Evolutionary conservation across 2,888 invertebrate species (phyloP).

Genomic region (Lithophane ornitopus): DNA sequence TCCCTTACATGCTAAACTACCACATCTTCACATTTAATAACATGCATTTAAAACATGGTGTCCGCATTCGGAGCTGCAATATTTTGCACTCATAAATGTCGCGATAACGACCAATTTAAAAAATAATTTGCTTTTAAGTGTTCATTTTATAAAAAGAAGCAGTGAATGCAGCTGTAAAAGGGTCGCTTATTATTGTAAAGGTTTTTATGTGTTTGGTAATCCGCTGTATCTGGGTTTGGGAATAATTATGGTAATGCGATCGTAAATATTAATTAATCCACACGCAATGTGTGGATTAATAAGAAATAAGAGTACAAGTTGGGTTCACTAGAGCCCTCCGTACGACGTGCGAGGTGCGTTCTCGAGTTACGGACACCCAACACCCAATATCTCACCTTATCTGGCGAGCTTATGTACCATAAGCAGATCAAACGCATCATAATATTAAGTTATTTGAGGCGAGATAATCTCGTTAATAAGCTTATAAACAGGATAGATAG

Average conservation of each 20-base stretch:
- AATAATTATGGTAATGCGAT: conserved; percentile 46
- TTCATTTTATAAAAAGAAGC: conserved; percentile 48
- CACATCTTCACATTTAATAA: conserved; percentile 64
- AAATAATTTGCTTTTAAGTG: conserved; percentile 50
- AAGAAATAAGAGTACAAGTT: no score
- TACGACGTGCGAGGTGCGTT: conserved; percentile 65
- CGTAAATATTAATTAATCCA: conserved; percentile 68
- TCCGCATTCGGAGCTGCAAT: conserved; percentile 52
- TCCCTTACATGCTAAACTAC: conserved; percentile 57
- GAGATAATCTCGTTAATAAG: conserved; percentile 64
- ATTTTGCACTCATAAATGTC: conserved; percentile 58
- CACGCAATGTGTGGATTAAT: no score
- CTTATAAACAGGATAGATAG: conserved; percentile 42
- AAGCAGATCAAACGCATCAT: conserved; percentile 68
- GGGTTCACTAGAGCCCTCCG: conserved; percentile 69
- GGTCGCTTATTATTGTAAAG: conserved; percentile 33
- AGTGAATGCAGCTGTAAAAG: conserved; percentile 34
- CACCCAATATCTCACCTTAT: conserved; percentile 74
- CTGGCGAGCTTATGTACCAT: conserved; percentile 69
- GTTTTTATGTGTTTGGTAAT: conserved; percentile 53
- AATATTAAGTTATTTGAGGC: conserved; percentile 69
- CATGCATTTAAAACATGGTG: conserved; percentile 57
- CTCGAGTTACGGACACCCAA: conserved; percentile 77
- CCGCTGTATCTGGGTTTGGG: conserved; percentile 47
- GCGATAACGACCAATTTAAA: conserved; percentile 47